Conservation (phyloP, 1,140 invertebrate species). For the Apis dorsata region DNA sequence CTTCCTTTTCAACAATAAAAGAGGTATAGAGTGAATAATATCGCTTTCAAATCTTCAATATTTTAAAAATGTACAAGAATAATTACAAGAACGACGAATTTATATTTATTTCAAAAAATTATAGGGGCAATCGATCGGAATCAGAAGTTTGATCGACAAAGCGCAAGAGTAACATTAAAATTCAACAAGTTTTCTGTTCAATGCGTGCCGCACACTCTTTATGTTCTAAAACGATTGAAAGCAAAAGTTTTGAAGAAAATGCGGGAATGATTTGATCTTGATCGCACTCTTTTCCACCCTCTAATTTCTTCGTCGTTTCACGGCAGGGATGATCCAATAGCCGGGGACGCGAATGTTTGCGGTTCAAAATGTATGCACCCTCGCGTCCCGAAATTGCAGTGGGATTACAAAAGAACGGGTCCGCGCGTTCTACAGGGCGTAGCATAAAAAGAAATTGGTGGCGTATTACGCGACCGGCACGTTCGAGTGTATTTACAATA, state of each 20-base stretch:
- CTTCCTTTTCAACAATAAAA: background rate
- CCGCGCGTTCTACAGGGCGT: slow-evolving; percentile 40
- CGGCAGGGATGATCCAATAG: slow-evolving; percentile 51
- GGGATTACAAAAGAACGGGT: slow-evolving; percentile 40
- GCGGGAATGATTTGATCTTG: background rate
- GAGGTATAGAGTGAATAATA: background rate
- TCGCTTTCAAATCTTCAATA: too few relatives aligned
- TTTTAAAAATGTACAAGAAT: too few relatives aligned
- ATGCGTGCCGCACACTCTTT: background rate
- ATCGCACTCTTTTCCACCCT: slow-evolving; percentile 28
- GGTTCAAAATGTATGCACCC: slow-evolving; percentile 74
- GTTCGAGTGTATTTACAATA: slow-evolving; percentile 45
- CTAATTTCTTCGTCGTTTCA: slow-evolving; percentile 50
- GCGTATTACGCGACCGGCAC: slow-evolving; percentile 39
- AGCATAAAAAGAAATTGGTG: slow-evolving; percentile 47
- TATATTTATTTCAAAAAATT: too few relatives aligned
- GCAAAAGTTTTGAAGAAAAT: background rate
- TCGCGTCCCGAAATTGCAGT: slow-evolving; percentile 48
- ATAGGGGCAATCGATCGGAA: too few relatives aligned
- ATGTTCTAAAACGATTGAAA: background rate
- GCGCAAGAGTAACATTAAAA: too few relatives aligned
- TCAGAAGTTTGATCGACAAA: too few relatives aligned
- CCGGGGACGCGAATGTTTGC: slow-evolving; percentile 61
- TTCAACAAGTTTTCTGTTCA: too few relatives aligned
- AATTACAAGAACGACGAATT: too few relatives aligned